Evolutionary conservation across 2,113 vertebrate genomes (phyloP), one percentile per base, ranked within the genome.

Genomic region (Dromiciops gliroides): DNA sequence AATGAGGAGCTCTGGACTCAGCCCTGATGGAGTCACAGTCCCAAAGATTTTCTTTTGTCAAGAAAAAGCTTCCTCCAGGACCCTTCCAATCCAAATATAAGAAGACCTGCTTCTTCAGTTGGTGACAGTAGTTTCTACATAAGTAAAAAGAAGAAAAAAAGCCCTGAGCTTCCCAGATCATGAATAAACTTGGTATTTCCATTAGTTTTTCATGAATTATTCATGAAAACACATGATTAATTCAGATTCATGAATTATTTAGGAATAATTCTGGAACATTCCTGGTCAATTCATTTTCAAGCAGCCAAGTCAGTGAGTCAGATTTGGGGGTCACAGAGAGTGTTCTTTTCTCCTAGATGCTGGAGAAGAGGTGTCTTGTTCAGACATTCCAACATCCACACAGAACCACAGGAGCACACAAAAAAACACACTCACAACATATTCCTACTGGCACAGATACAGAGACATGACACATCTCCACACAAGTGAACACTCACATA

Each of bases 181-280:
- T 98, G 98, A 98, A 98, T 97, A 98, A 98, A 98, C 98, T 98
- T 98, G 98, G 98, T 98, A 98, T 98, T 98, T 98, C 98, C 98
- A 98, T 98, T 98, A 98, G 98, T 98, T 98, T 97, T 98, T 98
- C 97, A 98, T 98, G 98, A 98, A 98, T 98, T 98, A 98, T 98
- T 97, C 98, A 98, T 98, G 97, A 94, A 94, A 98, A 97, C 98
- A 97, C 98, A 98, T 98, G 98, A 98, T 98, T 98, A 98, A 98
- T 98, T 98, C 97, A 98, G 97, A 96, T 98, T 98, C 98, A 98
- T 98, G 97, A 98, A 98, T 98, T 98, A 98, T 98, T 98, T 98
- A 98, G 97, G 98, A 95, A 96, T 97, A 98, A 98, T 98, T 98
- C 98, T 98, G 95, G 96, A 98, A 98, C 96, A 98, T 98, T 98